phyloP scores from a whole-genome alignment of 2,797 vertebrate genomes.

The Todus mexicanus region DNA sequence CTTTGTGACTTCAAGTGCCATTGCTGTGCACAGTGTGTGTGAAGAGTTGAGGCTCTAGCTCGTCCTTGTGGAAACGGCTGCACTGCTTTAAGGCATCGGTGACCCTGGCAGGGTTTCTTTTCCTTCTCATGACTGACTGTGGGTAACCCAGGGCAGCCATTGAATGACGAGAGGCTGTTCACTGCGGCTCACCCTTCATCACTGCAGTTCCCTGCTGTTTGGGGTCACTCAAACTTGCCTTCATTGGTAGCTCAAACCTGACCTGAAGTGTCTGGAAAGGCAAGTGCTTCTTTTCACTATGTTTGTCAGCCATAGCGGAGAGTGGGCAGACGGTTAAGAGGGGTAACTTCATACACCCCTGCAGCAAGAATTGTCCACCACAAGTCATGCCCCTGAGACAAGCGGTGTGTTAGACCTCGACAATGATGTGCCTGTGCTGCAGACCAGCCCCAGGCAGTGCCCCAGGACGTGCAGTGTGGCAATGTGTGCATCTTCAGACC shows the following conservation, averaged over 20 bases:
- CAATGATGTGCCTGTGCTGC: neutral
- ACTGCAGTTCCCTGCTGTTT: neutral
- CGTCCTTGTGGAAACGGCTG: neutral
- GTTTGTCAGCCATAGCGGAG: neutral
- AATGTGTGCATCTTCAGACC: rapidly evolving
- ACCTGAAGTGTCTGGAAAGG: neutral
- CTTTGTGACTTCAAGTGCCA: neutral
- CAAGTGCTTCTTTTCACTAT: rapidly evolving
- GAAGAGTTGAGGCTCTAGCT: neutral
- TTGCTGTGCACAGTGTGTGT: neutral
- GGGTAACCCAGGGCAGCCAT: neutral
- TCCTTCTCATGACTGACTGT: neutral
- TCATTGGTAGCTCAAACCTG: neutral
- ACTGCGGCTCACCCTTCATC: neutral
- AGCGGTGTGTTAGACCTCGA: neutral
- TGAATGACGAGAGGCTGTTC: rapidly evolving
- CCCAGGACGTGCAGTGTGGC: neutral
- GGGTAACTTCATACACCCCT: neutral
- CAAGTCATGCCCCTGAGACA: neutral
- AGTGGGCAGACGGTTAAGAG: neutral
- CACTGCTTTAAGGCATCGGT: rapidly evolving
- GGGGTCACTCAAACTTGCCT: neutral
- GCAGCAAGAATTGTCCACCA: neutral
- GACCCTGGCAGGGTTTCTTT: neutral
- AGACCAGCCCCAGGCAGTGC: neutral